A percentile compares a stretch with the other conserved stretches of the same genome.
phyloP scores from a whole-genome alignment of 2,888 invertebrate species.

The Drosophila anomalata region DNA sequence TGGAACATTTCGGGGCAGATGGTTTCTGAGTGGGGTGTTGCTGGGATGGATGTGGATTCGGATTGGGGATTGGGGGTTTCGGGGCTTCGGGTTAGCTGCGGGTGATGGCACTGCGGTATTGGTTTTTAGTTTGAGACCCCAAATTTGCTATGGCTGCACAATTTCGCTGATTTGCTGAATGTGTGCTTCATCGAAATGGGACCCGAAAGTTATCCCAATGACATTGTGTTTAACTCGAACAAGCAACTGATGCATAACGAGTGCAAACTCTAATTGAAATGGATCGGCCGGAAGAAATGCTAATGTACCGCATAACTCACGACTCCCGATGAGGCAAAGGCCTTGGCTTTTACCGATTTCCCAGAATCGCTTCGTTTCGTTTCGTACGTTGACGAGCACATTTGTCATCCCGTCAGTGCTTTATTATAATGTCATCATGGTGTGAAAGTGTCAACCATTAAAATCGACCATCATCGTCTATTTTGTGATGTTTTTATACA shows the following conservation, averaged over 20 bases:
- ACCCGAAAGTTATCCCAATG: conserved; percentile 25
- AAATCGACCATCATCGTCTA: conserved; percentile 50
- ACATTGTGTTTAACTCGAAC: conserved; percentile 29
- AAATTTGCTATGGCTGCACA: conserved; percentile 36
- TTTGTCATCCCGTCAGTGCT: conserved; percentile 35
- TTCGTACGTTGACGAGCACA: conserved; percentile 17
- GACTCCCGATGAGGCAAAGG: neutral
- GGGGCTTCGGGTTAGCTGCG: neutral
- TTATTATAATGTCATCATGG: conserved; percentile 47
- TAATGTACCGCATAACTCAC: conserved; percentile 37
- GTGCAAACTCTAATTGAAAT: conserved; percentile 43
- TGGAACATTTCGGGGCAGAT: conserved; percentile 39
- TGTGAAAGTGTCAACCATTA: conserved; percentile 38
- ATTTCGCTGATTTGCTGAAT: conserved; percentile 37
- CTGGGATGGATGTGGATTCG: neutral
- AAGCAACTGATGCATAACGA: conserved; percentile 31
- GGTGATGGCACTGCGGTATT: conserved; percentile 11
- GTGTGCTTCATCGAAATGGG: conserved; percentile 22
- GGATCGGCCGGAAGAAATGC: conserved; percentile 46
- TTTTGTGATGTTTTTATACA: conserved; percentile 32
- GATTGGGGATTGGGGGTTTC: neutral
- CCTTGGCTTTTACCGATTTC: neutral
- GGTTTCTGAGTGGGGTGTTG: conserved; percentile 12
- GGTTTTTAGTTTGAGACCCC: conserved; percentile 23
- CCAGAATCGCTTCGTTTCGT: neutral